Percentiles rank a stretch among this genome's conserved stretches.
Conservation (phyloP, 2,797 vertebrate species). For the Spea hammondii region DNA sequence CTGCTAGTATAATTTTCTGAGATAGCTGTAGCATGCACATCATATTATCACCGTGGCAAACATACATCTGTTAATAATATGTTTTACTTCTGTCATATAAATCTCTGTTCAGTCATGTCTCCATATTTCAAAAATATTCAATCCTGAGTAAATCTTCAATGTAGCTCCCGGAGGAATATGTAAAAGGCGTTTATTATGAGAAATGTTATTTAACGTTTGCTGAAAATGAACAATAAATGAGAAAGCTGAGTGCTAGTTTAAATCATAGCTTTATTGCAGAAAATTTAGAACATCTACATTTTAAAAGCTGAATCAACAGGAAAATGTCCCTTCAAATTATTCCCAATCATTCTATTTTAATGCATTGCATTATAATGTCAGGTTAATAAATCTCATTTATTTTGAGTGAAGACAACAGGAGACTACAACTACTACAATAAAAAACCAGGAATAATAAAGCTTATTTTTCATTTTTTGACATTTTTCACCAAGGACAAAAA, state of each 20-base stretch:
- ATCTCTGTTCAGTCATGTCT: conserved; percentile 2
- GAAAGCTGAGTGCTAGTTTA: conserved; percentile 25
- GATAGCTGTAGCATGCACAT: too few species aligned
- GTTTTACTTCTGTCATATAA: conserved; percentile 19
- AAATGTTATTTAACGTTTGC: conserved; percentile 39
- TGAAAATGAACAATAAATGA: conserved; percentile 41
- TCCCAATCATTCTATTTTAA: conserved; percentile 44
- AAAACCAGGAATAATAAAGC: conserved; percentile 13
- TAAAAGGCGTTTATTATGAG: conserved; percentile 35
- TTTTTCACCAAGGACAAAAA: conserved; percentile 34
- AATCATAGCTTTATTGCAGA: conserved; percentile 41
- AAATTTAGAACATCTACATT: conserved; percentile 28
- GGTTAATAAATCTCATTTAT: conserved; percentile 44
- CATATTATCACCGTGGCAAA: conserved; percentile 11
- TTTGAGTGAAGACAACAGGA: conserved; percentile 40
- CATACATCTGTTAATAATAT: conserved; percentile 25
- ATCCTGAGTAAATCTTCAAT: not conserved
- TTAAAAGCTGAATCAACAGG: conserved; percentile 29
- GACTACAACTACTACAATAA: conserved; percentile 30
- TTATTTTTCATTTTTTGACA: conserved; percentile 15
- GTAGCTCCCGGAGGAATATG: conserved; percentile 18
- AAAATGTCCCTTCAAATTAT: conserved; percentile 33
- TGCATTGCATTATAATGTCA: conserved; percentile 37
- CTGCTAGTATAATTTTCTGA: too few species aligned
- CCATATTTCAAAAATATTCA: not conserved